A percentile compares a stretch with the other conserved stretches of the same genome.
Conservation (phyloP, 2,888 invertebrate species). For the Colostygia pectinataria region DNA sequence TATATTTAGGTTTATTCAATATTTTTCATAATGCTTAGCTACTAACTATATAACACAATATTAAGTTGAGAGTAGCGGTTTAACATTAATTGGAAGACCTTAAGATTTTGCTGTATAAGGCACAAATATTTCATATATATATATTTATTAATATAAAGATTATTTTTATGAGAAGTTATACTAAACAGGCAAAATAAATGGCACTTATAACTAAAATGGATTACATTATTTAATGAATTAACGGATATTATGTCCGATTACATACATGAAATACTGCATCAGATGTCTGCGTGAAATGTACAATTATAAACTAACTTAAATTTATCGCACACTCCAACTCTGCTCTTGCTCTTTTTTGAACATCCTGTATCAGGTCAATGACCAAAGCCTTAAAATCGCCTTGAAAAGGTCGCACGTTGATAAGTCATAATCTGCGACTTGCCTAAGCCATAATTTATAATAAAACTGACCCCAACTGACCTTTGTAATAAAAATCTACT, state of each 20-base stretch:
- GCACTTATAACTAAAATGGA: constrained; percentile 52
- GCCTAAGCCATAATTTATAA: neutral
- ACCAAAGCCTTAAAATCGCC: too few relatives aligned
- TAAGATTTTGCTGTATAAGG: constrained; percentile 79
- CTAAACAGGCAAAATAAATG: constrained; percentile 44
- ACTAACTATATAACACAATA: constrained; percentile 1
- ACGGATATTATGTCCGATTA: constrained; percentile 45
- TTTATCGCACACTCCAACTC: neutral
- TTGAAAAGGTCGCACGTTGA: too few relatives aligned
- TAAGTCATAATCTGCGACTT: neutral
- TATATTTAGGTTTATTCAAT: neutral
- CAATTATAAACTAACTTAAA: constrained; percentile 29
- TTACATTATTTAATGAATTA: constrained; percentile 36
- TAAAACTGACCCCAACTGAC: constrained; percentile 37
- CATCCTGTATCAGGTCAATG: too few relatives aligned
- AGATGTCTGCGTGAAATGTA: constrained; percentile 70
- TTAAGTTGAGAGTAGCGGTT: neutral
- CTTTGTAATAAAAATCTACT: constrained; percentile 31
- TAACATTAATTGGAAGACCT: constrained; percentile 65
- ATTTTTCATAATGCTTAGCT: neutral
- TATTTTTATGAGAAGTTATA: too few relatives aligned
- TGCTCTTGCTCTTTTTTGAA: neutral
- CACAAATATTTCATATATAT: constrained; percentile 56
- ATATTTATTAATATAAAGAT: too few relatives aligned
- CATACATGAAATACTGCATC: constrained; percentile 76